Evolutionary conservation across 1,140 invertebrate species (phyloP).

Genomic region (Laupala kohalensis): DNA sequence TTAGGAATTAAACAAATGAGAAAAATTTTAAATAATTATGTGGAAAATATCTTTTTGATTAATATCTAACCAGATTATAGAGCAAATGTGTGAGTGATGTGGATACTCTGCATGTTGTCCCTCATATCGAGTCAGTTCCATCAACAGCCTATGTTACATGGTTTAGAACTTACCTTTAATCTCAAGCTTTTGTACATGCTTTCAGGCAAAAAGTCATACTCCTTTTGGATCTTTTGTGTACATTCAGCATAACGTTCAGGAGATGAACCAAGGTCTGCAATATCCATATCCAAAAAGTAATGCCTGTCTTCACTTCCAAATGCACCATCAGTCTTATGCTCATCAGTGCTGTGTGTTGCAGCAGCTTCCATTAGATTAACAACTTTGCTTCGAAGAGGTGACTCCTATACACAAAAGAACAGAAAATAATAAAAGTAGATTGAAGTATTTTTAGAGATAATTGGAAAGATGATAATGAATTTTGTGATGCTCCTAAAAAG

Average conservation of each 20-base stretch:
- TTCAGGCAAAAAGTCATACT: constrained; percentile 40
- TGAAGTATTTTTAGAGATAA: not conserved
- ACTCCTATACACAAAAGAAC: constrained; percentile 24
- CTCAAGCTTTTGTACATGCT: constrained; percentile 39
- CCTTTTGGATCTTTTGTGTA: constrained; percentile 35
- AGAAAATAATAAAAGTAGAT: not conserved
- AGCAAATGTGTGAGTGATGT: too few relatives aligned
- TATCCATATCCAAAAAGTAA: constrained; percentile 47
- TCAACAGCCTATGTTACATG: too few relatives aligned
- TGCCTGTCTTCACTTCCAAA: constrained; percentile 44
- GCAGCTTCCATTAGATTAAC: constrained; percentile 34
- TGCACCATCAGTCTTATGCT: constrained; percentile 37
- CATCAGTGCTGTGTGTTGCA: constrained; percentile 42
- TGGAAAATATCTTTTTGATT: not conserved
- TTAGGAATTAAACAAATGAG: not conserved
- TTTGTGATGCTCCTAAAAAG: too few relatives aligned
- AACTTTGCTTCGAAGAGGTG: constrained; percentile 31
- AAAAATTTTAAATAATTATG: not conserved
- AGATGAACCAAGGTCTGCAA: constrained; percentile 37
- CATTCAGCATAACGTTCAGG: constrained; percentile 37
- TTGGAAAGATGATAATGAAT: too few relatives aligned
- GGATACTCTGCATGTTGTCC: not conserved
- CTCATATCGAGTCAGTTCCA: too few relatives aligned
- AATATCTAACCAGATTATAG: not conserved
- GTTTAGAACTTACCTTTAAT: constrained; percentile 36